A percentile compares a stretch with the other conserved stretches of the same genome.
phyloP scores from a whole-genome alignment of 1,140 invertebrate species.

The Anoplophora glabripennis region DNA sequence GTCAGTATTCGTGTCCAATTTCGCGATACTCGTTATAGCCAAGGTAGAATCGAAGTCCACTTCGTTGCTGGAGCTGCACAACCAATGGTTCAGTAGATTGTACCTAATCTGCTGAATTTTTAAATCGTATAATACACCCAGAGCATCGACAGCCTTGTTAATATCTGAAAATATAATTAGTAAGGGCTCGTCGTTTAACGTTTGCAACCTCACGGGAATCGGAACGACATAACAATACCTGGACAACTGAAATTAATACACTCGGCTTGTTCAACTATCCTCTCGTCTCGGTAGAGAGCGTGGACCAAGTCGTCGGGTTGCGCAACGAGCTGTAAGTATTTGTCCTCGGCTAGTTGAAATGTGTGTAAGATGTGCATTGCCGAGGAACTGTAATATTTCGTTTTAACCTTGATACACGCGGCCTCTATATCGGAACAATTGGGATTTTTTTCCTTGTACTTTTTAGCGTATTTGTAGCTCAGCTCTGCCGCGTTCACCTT shows the following conservation, averaged over 20 bases:
- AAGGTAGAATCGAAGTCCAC: constrained; percentile 19
- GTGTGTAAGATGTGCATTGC: constrained; percentile 39
- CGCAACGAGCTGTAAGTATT: constrained; percentile 31
- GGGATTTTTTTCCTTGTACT: constrained; percentile 22
- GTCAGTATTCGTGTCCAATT: background rate
- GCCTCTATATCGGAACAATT: constrained; percentile 17
- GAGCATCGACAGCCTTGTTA: constrained; percentile 37
- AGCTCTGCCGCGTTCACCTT: constrained; percentile 36
- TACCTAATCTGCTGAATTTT: constrained; percentile 23
- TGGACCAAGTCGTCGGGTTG: constrained; percentile 35
- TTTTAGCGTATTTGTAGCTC: constrained; percentile 39
- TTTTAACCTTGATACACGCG: constrained; percentile 34
- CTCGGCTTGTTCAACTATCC: constrained; percentile 29
- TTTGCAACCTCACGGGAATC: background rate
- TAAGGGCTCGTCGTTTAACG: background rate
- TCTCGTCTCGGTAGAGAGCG: constrained; percentile 37
- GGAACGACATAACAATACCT: constrained; percentile 22
- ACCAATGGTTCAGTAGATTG: constrained; percentile 27
- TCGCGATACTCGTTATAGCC: background rate
- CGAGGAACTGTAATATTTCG: constrained; percentile 34
- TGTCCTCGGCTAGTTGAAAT: constrained; percentile 29
- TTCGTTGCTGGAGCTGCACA: constrained; percentile 11
- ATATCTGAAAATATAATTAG: constrained; percentile 37
- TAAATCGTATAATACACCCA: constrained; percentile 31
- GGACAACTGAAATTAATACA: constrained; percentile 24